A percentile compares a stretch with the other conserved stretches of the same genome.
Evolutionary conservation across 2,113 vertebrate species (phyloP).

Genomic region (Isurus oxyrinchus): DNA sequence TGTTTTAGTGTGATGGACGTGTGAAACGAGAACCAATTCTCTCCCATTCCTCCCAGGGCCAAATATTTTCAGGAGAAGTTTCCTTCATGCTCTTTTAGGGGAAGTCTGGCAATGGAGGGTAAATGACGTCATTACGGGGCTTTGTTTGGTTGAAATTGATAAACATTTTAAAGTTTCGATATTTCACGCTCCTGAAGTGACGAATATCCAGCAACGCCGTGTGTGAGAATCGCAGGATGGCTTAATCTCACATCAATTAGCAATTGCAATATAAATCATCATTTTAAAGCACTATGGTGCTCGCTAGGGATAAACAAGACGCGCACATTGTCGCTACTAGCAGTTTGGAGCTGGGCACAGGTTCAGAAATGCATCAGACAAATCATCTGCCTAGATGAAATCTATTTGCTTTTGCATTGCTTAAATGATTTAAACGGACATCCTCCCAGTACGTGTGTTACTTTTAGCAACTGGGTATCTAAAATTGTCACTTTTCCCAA

Average conservation of each 20-base stretch:
- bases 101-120: slow-evolving; percentile 52
- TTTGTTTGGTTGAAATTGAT: slow-evolving; percentile 54
- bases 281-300: not conserved
- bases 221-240: slow-evolving; percentile 13
- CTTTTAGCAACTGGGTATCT: not conserved
- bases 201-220: not conserved
- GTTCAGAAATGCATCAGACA: not conserved
- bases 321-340: not conserved
- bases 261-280: not conserved
- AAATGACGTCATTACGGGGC: slow-evolving; percentile 55
- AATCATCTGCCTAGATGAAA: not conserved
- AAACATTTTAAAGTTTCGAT: slow-evolving; percentile 41
- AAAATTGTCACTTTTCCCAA: not conserved
- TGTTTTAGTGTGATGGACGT: not conserved
- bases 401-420: not conserved
- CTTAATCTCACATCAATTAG: slow-evolving; percentile 31
- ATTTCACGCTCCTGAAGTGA: not conserved
- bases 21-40: slow-evolving; percentile 26
- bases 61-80: slow-evolving; percentile 59
- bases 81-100: slow-evolving; percentile 69
- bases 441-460: not conserved
- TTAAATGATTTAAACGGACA: not conserved
- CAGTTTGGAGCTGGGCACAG: not conserved
- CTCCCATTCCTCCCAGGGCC: slow-evolving; percentile 37
- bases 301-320: not conserved